Percentiles rank a stretch among this genome's conserved stretches.
These are phyloP conservation scores for Yoshiicerus persimilis DNA, from an alignment of 1,140 invertebrate species.

Conservation along the genomic window DNA sequence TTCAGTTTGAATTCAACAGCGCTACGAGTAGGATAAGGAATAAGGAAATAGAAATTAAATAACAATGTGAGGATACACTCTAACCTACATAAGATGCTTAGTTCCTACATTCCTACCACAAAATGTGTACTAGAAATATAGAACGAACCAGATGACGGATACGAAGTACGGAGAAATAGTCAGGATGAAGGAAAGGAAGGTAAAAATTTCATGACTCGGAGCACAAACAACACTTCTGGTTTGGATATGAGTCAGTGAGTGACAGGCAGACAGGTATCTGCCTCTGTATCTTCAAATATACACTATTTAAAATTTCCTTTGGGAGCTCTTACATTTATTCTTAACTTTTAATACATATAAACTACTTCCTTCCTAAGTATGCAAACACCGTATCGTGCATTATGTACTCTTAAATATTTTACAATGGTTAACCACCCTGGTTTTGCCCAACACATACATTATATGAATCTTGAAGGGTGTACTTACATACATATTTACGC, in stretches of 20 bases:
- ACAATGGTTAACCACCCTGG: no score
- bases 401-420: no score
- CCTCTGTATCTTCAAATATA: conserved; percentile 3
- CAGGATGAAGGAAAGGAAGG: neutral
- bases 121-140: no score
- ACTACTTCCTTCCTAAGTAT: neutral
- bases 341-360: neutral
- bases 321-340: neutral
- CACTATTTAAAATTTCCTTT: neutral
- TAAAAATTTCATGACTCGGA: conserved; percentile 9
- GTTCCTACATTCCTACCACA: no score
- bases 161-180: neutral
- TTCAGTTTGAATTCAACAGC: neutral
- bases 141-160: neutral
- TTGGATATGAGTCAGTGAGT: neutral
- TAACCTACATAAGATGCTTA: no score
- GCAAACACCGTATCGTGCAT: neutral
- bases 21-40: neutral
- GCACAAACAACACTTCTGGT: neutral
- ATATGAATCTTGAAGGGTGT: no score
- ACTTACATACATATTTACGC: no score
- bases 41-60: neutral
- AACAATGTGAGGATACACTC: neutral
- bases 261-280: conserved; percentile 13
- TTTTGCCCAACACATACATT: no score